Evolutionary conservation across 2,113 vertebrate species (phyloP).

Genomic region (Nanorana parkeri): DNA sequence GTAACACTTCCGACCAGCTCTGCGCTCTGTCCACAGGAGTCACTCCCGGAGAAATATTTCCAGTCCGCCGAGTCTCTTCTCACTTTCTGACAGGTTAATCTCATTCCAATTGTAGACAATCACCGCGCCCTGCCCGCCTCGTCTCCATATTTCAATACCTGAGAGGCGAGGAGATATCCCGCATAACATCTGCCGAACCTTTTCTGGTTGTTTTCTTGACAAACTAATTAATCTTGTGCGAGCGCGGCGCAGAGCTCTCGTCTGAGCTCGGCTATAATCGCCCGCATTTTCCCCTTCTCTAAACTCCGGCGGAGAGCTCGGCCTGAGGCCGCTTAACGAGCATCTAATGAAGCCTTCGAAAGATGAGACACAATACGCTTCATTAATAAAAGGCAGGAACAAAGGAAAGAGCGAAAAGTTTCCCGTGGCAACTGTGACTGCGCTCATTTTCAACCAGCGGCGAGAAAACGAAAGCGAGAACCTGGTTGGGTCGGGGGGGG

Average conservation of each 20-base stretch:
- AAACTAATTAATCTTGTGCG: conserved; percentile 42
- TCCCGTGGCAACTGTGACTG: no score
- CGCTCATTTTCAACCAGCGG: no score
- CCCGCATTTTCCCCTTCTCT: background rate
- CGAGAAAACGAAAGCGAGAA: no score
- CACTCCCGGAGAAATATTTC: no score
- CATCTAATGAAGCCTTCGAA: conserved; percentile 13
- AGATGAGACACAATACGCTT: background rate
- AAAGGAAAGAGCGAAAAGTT: no score
- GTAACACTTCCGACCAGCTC: no score
- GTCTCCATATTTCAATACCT: conserved; percentile 39
- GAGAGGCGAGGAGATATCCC: background rate
- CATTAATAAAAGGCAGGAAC: no score
- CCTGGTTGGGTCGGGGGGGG: no score
- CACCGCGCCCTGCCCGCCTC: background rate
- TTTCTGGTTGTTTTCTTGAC: conserved; percentile 19
- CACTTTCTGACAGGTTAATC: background rate
- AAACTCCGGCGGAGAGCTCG: background rate
- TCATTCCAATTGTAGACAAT: background rate
- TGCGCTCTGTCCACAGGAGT: no score
- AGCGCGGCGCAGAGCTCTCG: background rate
- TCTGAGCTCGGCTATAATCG: background rate
- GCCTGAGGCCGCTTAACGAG: conserved; percentile 21
- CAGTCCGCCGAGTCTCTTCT: no score
- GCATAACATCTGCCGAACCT: conserved; percentile 35